These are phyloP conservation scores for Parus major DNA, from an alignment of 2,113 vertebrate genomes.

Conservation along the genomic window DNA sequence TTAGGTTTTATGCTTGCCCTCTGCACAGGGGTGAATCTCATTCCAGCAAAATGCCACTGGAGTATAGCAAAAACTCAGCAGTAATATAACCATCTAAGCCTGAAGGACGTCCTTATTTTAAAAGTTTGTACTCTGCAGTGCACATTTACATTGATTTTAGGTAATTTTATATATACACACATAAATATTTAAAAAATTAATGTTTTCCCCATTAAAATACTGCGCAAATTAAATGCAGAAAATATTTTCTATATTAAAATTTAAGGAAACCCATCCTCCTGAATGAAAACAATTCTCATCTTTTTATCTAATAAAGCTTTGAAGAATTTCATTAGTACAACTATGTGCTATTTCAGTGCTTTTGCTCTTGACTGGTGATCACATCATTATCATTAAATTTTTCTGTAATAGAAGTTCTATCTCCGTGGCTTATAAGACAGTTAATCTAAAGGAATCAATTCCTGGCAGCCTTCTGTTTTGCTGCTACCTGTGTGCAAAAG, in stretches of 20 bases:
- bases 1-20: slow-evolving; percentile 62
- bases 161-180: neutral
- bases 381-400: neutral
- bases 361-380: slow-evolving; percentile 17
- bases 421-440: neutral
- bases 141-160: neutral
- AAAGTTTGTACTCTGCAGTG: neutral
- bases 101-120: slow-evolving; percentile 40
- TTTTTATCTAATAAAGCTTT: slow-evolving; percentile 29
- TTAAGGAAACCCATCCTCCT: neutral
- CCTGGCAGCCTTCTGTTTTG: neutral
- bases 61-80: slow-evolving; percentile 47
- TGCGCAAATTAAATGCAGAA: slow-evolving; percentile 21
- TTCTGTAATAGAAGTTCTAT: neutral
- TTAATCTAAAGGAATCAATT: neutral
- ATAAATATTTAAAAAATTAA: neutral
- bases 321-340: neutral
- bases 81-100: slow-evolving; percentile 53
- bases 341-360: neutral
- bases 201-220: neutral
- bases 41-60: slow-evolving; percentile 44
- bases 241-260: neutral
- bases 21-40: slow-evolving; percentile 43
- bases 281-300: slow-evolving; percentile 16
- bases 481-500: neutral